A percentile compares a stretch with the other conserved stretches of the same genome.
Conservation (phyloP, 2,888 invertebrate species). For the Seira musarum region DNA sequence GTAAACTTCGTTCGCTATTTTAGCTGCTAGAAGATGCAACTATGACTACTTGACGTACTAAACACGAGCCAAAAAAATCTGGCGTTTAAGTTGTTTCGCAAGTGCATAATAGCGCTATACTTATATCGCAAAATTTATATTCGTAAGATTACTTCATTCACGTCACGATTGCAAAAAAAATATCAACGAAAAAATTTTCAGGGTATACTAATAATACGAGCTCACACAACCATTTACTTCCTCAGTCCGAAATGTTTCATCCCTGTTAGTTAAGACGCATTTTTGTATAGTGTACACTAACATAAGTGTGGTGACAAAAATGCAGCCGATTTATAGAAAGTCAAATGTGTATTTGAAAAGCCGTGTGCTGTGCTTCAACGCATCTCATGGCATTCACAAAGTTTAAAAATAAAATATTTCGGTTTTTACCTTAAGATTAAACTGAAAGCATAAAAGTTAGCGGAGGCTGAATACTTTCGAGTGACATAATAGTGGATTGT, state of each 20-base stretch:
- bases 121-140: not conserved
- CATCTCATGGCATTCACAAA: not conserved
- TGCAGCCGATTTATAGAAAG: not conserved
- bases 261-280: not conserved
- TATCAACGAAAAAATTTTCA: no score
- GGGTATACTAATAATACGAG: no score
- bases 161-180: not conserved
- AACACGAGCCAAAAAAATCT: conserved; percentile 10
- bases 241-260: not conserved
- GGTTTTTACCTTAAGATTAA: no score
- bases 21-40: not conserved
- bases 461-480: no score
- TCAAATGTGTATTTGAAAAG: not conserved
- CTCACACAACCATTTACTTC: not conserved
- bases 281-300: no score
- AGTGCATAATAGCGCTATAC: not conserved
- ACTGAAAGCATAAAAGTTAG: no score
- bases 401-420: not conserved
- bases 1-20: not conserved
- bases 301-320: not conserved
- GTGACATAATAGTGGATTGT: no score
- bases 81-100: conserved; percentile 6
- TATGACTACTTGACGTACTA: not conserved
- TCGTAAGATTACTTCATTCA: not conserved
- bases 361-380: not conserved